Percentiles rank a stretch among this genome's conserved stretches.
phyloP scores from a whole-genome alignment of 2,113 vertebrate species.

The Lophura nycthemera region DNA sequence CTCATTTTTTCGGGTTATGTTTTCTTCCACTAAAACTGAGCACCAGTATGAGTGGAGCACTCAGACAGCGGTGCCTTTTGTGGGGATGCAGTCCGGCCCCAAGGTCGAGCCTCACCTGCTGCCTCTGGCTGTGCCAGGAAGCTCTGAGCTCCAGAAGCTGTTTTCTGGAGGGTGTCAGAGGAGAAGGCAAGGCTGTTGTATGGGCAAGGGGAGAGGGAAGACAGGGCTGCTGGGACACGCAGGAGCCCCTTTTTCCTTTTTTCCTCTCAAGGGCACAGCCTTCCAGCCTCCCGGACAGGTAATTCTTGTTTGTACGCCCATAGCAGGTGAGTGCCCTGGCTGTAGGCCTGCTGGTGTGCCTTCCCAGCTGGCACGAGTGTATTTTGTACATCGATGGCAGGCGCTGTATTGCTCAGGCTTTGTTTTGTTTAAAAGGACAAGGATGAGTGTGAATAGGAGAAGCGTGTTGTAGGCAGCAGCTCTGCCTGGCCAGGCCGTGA shows the following conservation, averaged over 20 bases:
- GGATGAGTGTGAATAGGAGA: background rate
- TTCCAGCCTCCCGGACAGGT: conserved; percentile 33
- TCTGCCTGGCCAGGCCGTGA: background rate
- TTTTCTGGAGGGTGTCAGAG: background rate
- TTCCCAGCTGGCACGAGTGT: background rate
- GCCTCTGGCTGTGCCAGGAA: background rate
- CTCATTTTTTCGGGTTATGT: background rate
- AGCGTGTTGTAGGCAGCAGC: background rate
- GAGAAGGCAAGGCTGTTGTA: background rate
- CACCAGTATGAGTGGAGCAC: background rate
- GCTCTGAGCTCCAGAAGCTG: background rate
- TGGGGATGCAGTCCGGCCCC: background rate
- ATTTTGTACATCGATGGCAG: conserved; percentile 25
- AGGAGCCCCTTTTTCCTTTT: background rate
- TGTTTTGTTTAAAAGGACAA: background rate
- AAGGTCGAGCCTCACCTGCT: background rate
- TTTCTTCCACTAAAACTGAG: background rate
- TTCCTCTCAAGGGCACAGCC: conserved; percentile 30
- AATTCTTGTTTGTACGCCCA: conserved; percentile 44
- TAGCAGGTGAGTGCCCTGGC: background rate
- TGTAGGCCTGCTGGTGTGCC: background rate
- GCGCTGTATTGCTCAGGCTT: background rate
- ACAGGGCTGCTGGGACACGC: conserved; percentile 3
- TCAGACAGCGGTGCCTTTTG: background rate
- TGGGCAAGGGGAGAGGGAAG: conserved; percentile 11